A percentile compares a stretch with the other conserved stretches of the same genome.
phyloP scores from a whole-genome alignment of 1,140 invertebrate species.

The Anastrepha ludens region DNA sequence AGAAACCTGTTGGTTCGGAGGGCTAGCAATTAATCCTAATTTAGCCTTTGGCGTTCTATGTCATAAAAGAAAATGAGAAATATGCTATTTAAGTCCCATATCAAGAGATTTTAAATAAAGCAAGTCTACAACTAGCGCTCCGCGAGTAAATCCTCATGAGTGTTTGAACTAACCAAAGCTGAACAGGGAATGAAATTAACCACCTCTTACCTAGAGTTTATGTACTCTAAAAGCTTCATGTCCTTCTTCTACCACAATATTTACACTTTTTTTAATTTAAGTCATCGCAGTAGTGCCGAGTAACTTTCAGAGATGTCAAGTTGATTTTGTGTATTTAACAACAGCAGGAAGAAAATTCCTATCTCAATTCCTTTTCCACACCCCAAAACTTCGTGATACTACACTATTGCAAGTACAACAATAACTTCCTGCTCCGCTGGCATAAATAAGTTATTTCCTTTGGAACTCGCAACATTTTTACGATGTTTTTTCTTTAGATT shows the following conservation, averaged over 20 bases:
- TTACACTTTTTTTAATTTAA: background rate
- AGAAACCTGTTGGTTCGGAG: too few relatives aligned
- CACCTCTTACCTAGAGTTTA: too few relatives aligned
- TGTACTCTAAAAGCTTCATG: too few relatives aligned
- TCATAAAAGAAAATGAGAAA: too few relatives aligned
- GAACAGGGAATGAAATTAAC: too few relatives aligned
- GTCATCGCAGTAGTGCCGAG: background rate
- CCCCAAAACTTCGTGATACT: background rate
- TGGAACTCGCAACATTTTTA: background rate
- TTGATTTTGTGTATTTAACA: constrained; percentile 10
- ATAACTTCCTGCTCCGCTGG: constrained; percentile 2
- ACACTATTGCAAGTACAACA: background rate
- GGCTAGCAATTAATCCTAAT: too few relatives aligned
- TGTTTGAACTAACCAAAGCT: too few relatives aligned
- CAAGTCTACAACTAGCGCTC: too few relatives aligned
- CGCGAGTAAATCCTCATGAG: too few relatives aligned
- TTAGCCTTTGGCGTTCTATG: too few relatives aligned
- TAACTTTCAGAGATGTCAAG: background rate
- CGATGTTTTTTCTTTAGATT: background rate
- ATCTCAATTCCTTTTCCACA: background rate
- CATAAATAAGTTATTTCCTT: constrained; percentile 27
- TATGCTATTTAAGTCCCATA: too few relatives aligned
- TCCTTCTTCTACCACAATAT: background rate
- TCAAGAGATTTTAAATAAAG: too few relatives aligned
- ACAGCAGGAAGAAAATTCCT: background rate